Evolutionary conservation across 2,113 vertebrate species (phyloP).

Genomic region (Myiozetetes cayanensis): DNA sequence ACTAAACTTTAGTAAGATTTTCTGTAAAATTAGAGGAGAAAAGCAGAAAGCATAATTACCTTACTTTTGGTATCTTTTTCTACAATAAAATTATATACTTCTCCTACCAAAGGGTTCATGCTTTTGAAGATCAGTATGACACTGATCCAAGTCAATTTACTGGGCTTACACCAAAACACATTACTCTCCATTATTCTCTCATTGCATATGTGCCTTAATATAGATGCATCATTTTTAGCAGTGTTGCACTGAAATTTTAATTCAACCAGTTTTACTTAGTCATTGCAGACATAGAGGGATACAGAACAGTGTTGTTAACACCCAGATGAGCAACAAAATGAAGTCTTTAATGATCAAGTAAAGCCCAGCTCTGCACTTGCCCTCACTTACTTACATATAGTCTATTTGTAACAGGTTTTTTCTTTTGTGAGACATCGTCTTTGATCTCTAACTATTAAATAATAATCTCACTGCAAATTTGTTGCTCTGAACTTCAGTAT

Average conservation of each 20-base stretch:
- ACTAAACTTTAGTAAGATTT: not conserved
- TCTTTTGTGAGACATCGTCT: not conserved
- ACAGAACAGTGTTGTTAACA: not conserved
- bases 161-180: not conserved
- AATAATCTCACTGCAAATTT: not conserved
- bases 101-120: not conserved
- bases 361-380: not conserved
- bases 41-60: not conserved
- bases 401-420: not conserved
- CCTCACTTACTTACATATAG: not conserved
- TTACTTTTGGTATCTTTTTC: not conserved
- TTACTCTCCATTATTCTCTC: not conserved
- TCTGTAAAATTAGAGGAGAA: not conserved
- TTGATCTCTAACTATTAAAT: not conserved
- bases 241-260: not conserved
- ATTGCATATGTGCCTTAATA: not conserved
- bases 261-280: not conserved
- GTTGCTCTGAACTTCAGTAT: not conserved
- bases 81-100: not conserved
- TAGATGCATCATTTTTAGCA: not conserved
- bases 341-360: not conserved
- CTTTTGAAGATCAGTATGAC: not conserved
- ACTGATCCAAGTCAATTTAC: not conserved
- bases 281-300: not conserved
- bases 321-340: not conserved